phyloP scores from a whole-genome alignment of 1,140 invertebrate genomes.

The Diplogasteroides magnus region DNA sequence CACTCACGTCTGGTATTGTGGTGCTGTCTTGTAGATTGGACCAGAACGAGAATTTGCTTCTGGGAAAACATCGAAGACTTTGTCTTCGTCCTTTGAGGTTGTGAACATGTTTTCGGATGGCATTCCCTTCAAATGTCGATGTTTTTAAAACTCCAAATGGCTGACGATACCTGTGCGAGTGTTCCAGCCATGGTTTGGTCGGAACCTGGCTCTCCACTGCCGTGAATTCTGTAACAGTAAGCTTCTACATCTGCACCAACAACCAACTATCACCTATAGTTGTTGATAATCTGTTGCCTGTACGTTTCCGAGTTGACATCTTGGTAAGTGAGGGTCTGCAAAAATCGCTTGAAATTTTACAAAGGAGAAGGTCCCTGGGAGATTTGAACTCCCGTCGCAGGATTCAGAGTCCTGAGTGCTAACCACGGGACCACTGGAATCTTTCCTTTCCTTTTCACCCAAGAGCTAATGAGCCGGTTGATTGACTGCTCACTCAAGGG shows the following conservation, averaged over 20 bases:
- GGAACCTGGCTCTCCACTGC: conserved; percentile 25
- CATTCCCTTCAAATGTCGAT: conserved; percentile 21
- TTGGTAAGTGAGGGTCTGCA: conserved; percentile 26
- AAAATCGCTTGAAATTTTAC: conserved; percentile 2
- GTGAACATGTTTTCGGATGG: conserved; percentile 55
- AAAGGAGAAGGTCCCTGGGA: conserved; percentile 12
- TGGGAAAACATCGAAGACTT: conserved; percentile 54
- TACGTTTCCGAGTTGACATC: conserved; percentile 34
- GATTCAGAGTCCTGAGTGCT: conserved; percentile 54
- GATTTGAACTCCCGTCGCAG: conserved; percentile 52
- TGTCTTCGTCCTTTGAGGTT: conserved; percentile 51
- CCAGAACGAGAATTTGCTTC: conserved; percentile 45
- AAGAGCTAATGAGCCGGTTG: too few relatives aligned
- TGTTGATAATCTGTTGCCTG: conserved; percentile 33
- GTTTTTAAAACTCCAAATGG: not conserved
- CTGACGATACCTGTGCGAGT: not conserved
- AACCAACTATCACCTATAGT: conserved; percentile 14
- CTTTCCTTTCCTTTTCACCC: not conserved
- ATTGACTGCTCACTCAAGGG: too few relatives aligned
- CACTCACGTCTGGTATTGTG: conserved; percentile 39
- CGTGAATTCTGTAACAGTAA: conserved; percentile 22
- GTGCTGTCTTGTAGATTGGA: conserved; percentile 52
- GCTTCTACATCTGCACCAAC: not conserved
- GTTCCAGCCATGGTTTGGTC: conserved; percentile 19
- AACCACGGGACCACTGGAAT: conserved; percentile 43